Percentiles rank a stretch among this genome's conserved stretches.
These are phyloP conservation scores for Zoroaster sp. DNA, from an alignment of 53 echinoderm and acorn worm genomes.

Conservation along the genomic window DNA sequence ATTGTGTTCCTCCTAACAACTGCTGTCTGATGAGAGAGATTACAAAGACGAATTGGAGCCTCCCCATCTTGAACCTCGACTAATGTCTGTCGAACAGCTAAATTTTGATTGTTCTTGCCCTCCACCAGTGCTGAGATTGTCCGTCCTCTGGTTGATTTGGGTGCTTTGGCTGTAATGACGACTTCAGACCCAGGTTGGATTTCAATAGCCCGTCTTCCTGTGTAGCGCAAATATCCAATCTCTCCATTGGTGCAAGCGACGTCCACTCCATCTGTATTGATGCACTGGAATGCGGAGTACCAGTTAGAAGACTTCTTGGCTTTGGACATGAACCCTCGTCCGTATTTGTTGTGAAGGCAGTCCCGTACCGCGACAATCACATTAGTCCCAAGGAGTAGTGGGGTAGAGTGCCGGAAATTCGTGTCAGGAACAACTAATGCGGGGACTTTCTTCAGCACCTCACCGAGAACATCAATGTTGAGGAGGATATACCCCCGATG, in stretches of 20 bases:
- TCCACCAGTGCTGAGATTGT: background rate
- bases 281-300: constrained; percentile 7
- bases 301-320: background rate
- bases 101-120: background rate
- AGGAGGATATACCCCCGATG: background rate
- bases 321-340: background rate
- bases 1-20: background rate
- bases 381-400: constrained; percentile 5
- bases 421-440: background rate
- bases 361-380: background rate
- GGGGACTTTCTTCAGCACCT: background rate
- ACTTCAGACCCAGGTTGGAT: background rate
- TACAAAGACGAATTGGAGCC: background rate
- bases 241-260: background rate
- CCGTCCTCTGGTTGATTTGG: background rate
- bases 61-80: background rate
- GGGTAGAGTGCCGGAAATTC: background rate
- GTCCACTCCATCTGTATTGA: background rate
- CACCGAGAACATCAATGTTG: background rate
- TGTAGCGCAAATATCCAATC: background rate
- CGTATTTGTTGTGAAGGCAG: background rate
- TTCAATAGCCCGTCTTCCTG: background rate
- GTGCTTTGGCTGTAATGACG: background rate
- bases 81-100: background rate
- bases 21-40: background rate